Evolutionary conservation across 2,888 invertebrate genomes (phyloP), one percentile per base, ranked within the genome.

Genomic region (Lymantria dispar): DNA sequence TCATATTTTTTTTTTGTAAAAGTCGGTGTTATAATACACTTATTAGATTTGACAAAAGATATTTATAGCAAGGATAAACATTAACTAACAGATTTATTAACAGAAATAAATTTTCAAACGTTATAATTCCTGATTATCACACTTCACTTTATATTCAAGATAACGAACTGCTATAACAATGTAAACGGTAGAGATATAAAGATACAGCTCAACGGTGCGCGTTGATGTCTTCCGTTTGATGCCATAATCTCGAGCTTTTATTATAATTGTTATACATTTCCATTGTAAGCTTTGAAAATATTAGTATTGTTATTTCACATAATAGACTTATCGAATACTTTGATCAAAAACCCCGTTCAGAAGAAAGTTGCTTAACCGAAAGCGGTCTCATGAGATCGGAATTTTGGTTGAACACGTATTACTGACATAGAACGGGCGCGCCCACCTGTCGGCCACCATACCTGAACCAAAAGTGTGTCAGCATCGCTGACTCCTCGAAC

Each of bases 381-480:
- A 88, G 88, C 85, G 76, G 85, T 80, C 78, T 74, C 80, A 74
- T 74, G 77, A 84, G 85, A 85, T 83, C 65, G 88, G 89, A 87
- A 90, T 90, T 90, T 91, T 85, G 82, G 85, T 81, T 78, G 75
- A 74, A 81, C 80, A 80, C 79, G 83, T 83, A 80, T 78, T 72
- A 78, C 75, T 79, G 78, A 78, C 78, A 78, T 73, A 72, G 76
- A 77, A 78, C 72, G 75, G 82, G 76, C 88, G 86, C 89, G 80
- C 88, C 87, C 88, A 87, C 88, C 87, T 87, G 86, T 78, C 74
- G 68, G 75, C 78, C 70, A 79, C 83, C 85, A 80, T 87, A 87
- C 87, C 87, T 87, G 88, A 86, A 76, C 79, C 81, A 87, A 87
- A 90, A 89, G 90, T 91, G 78, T 91, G 90, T 89, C 90, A 90